Conservation (phyloP, 1,140 invertebrate genomes). For the Cherax quadricarinatus region DNA sequence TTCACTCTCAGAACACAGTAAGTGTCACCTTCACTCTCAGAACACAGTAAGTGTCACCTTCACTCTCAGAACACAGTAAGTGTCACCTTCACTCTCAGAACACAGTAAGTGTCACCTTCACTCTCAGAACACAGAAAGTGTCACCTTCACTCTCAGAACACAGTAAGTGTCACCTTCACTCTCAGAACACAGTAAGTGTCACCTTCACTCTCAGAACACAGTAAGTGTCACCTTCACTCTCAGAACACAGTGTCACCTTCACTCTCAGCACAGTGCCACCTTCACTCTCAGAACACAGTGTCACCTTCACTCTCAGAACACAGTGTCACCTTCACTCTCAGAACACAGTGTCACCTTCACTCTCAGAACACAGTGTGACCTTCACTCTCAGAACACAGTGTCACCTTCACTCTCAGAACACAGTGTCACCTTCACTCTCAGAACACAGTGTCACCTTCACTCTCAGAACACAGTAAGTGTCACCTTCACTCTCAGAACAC, state of each 20-base stretch:
- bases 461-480: too few species aligned
- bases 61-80: slow-evolving; percentile 12
- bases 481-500: too few species aligned
- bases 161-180: neutral
- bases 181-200: neutral
- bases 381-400: too few species aligned
- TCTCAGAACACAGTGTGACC: too few species aligned
- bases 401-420: too few species aligned
- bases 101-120: neutral
- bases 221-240: neutral
- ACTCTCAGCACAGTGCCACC: slow-evolving; percentile 34
- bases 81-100: neutral
- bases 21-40: neutral
- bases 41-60: neutral
- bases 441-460: too few species aligned
- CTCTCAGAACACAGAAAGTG: slow-evolving; percentile 40
- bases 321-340: slow-evolving; percentile 21
- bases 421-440: too few species aligned
- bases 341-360: too few species aligned
- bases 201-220: neutral
- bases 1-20: slow-evolving; percentile 8
- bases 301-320: neutral
- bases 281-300: neutral
- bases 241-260: neutral
- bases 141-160: too few species aligned